Percentiles rank a stretch among this genome's conserved stretches.
phyloP scores from a whole-genome alignment of 64 coral and sea anemone genomes.

The Dendrophyllia cribrosa region DNA sequence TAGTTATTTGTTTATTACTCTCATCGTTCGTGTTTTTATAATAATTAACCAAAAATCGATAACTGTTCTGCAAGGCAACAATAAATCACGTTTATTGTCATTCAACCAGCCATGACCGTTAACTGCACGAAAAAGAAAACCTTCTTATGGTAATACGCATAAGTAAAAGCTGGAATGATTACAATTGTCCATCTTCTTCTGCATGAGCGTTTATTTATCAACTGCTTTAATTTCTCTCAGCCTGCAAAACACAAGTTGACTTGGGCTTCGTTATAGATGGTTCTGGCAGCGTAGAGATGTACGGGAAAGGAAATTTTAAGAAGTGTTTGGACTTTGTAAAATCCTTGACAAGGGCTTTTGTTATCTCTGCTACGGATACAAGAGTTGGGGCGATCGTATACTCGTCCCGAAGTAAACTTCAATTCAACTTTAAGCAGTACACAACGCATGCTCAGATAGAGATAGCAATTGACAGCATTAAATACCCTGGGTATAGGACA shows the following conservation, averaged over 20 bases:
- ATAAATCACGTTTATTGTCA: too few species aligned
- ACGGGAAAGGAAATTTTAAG: slow-evolving; percentile 60
- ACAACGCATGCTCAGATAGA: slow-evolving; percentile 1
- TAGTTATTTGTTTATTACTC: too few species aligned
- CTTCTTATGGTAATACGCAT: too few species aligned
- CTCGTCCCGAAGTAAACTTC: slow-evolving; percentile 32
- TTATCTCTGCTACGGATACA: slow-evolving; percentile 24
- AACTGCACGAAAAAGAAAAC: too few species aligned
- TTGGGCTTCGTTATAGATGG: slow-evolving; percentile 58
- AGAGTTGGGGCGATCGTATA: slow-evolving; percentile 49
- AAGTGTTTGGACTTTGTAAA: slow-evolving; percentile 53
- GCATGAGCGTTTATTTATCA: background rate
- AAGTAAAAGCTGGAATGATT: too few species aligned
- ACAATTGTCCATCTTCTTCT: too few species aligned
- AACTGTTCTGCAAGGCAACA: too few species aligned
- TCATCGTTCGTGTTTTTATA: too few species aligned
- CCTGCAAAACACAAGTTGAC: slow-evolving; percentile 51
- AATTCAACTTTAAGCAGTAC: slow-evolving; percentile 57
- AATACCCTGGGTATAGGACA: slow-evolving; percentile 36
- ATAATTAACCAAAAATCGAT: too few species aligned
- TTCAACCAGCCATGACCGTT: background rate
- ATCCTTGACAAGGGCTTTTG: slow-evolving; percentile 28
- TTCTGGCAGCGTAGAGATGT: slow-evolving; percentile 71
- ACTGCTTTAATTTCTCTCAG: background rate
- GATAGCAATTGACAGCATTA: slow-evolving; percentile 29